Evolutionary conservation across 2,888 invertebrate genomes (phyloP), one percentile per base, ranked within the genome.

Genomic region (Helobdella robusta): DNA sequence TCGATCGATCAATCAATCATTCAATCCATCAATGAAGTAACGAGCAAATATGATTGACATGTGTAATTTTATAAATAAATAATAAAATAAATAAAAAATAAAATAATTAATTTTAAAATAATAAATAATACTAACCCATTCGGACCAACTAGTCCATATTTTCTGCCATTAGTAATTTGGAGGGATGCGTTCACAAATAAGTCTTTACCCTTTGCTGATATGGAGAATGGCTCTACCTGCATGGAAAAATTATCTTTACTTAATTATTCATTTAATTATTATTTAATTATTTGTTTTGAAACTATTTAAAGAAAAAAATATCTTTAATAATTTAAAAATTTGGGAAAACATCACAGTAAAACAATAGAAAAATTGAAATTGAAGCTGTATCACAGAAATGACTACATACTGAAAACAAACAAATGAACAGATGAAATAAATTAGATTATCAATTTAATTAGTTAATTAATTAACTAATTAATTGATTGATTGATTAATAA

Each of bases 81-180:
- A 11, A 44, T n/a, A 65, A 65, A 32, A 4, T 34, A 2, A 20
- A 64, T n/a, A 0, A 30, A 59, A 23, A 15, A 8, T 20, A 44
- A 48, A 23, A 60, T 18, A 18, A 64, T 32, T 23, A 30, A 34
- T 58, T 40, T 40, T 25, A 58, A 56, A 56, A 1, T 3, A n/a
- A 32, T 20, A 46, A n/a, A 64, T 20, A 28, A 34, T 25, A 74
- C 81, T 78, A 80, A 87, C 86, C 91, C 98, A 79, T 98, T 98
- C 0, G 98, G 98, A 30, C 98, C 98, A 1, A 99, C 97, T 4
- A 98, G 83, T 74, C 98, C 98, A 80, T 99, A 99, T 73, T 92
- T 85, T 56, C 97, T 85, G 0, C 94, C 92, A 74, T 88, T 86
- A 0, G 95, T 93, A 72, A 99, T 94, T 62, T 91, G 82, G 36